Evolutionary conservation across 1,140 invertebrate genomes (phyloP).

Genomic region (Carcinoscorpius rotundicauda): DNA sequence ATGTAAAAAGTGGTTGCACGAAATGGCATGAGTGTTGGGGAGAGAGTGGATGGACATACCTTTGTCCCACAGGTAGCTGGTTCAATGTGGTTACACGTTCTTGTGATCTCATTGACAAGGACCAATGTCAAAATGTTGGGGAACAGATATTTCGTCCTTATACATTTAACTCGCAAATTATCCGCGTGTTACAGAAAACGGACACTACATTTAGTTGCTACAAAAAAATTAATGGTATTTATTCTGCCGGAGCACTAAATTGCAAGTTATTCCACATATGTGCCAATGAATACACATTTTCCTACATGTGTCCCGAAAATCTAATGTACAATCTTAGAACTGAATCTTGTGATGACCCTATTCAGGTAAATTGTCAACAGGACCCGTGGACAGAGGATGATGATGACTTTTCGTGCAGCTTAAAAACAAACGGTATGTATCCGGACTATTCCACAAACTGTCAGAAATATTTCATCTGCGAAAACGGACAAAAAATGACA

Average conservation of each 20-base stretch:
- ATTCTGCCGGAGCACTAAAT: neutral
- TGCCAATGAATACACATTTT: conserved; percentile 4
- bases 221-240: conserved; percentile 5
- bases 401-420: conserved; percentile 5
- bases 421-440: conserved; percentile 16
- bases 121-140: neutral
- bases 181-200: neutral
- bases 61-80: conserved; percentile 7
- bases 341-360: neutral
- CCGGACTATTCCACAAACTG: conserved; percentile 11
- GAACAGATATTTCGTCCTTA: neutral
- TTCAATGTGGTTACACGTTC: too few species aligned
- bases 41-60: conserved; percentile 11
- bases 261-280: conserved; percentile 17
- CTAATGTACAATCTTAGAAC: neutral
- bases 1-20: conserved; percentile 1
- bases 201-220: conserved; percentile 6
- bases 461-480: conserved; percentile 16
- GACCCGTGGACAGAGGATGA: neutral
- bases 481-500: conserved; percentile 10
- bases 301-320: conserved; percentile 12
- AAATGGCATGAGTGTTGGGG: conserved; percentile 18
- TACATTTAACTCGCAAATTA: neutral
- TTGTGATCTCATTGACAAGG: neutral
- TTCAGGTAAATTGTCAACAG: neutral